Base-by-base conservation (phyloP, 2,888 invertebrate genomes). In the Stratiomys singularior region DNA sequence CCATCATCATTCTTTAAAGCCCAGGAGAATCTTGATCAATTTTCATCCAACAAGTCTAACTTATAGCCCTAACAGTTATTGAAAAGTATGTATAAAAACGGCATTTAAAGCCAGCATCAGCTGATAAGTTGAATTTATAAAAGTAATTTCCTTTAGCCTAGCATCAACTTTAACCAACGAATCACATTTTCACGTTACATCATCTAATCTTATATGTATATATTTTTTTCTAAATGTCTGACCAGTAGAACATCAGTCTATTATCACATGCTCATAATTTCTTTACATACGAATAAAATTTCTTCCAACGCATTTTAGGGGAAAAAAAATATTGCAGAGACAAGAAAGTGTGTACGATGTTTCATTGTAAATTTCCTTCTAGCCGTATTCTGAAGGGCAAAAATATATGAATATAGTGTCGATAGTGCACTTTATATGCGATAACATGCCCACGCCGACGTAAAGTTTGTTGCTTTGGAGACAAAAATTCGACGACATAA, bases 131-230 rank as follows among this genome's bases (percentile, higher is more conserved):
- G 5, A 37, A 37, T 3, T 5, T 9, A 37, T 37, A 37, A 37
- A 37, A 37, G 9, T 37, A 5, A 37, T 37, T 37, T 37, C 37
- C 37, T 37, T 9, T 37, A 37, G n/a, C 37, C 3, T 37, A 37
- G 37, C 9, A 3, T 25, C 60, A 23, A n/a, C 60, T 2, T 25
- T 4, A 25, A 7, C 21, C 25, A 15, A 60, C 60, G 7, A 13
- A 60, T 25, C 60, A 23, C 23, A 60, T 25, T 60, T 60, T 60
- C 25, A 60, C 21, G 23, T 60, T 60, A 23, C 23, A 60, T 60
- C 21, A 60, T 60, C 60, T 25, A 25, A 25, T 15, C 25, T 60
- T 7, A 60, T 23, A n/a, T n/a, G n/a, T n/a, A n/a, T n/a, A n/a
- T n/a, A 5, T 52, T 15, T 23, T 60, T n/a, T 60, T 13, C 60